Percentiles rank a stretch among this genome's conserved stretches.
These are phyloP conservation scores for Frankliniella intonsa DNA, from an alignment of 2,888 invertebrate genomes.

Conservation along the genomic window DNA sequence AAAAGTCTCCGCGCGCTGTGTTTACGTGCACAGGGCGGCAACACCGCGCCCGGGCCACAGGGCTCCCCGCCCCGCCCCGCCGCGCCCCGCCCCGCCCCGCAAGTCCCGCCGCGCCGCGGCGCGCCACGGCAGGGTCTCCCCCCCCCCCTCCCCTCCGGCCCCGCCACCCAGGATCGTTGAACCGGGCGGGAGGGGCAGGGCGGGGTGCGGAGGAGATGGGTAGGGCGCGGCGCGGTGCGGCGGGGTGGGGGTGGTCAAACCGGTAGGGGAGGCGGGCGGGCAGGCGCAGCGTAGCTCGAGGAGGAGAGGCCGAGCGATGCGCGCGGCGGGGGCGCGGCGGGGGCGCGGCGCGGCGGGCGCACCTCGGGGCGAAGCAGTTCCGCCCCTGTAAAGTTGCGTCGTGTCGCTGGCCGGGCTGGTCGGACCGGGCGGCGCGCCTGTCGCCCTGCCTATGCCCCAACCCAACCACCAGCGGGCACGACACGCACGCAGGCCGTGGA, in stretches of 20 bases:
- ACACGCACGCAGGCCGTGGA: no score
- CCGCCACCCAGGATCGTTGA: not conserved
- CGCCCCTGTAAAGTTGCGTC: not conserved
- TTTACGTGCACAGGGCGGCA: conserved; percentile 1
- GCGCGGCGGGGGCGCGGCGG: not conserved
- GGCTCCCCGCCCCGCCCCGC: not conserved
- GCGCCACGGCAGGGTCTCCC: not conserved
- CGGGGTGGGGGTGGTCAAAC: not conserved
- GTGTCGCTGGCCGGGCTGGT: no score
- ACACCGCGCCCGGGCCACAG: not conserved
- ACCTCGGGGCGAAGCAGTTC: not conserved
- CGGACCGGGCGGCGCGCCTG: no score
- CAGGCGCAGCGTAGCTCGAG: not conserved
- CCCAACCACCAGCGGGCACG: no score
- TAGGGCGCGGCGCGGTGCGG: not conserved
- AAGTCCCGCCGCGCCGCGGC: not conserved
- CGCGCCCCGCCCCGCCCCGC: not conserved
- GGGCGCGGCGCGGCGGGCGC: not conserved
- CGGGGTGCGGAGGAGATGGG: not conserved
- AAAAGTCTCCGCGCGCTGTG: not conserved
- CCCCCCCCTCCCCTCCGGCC: not conserved
- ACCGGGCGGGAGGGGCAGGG: not conserved
- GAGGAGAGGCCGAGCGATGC: not conserved
- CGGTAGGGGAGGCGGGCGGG: not conserved
- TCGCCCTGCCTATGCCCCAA: no score